Conservation (phyloP, 2,888 invertebrate species). For the Caenorhabditis sp. region DNA sequence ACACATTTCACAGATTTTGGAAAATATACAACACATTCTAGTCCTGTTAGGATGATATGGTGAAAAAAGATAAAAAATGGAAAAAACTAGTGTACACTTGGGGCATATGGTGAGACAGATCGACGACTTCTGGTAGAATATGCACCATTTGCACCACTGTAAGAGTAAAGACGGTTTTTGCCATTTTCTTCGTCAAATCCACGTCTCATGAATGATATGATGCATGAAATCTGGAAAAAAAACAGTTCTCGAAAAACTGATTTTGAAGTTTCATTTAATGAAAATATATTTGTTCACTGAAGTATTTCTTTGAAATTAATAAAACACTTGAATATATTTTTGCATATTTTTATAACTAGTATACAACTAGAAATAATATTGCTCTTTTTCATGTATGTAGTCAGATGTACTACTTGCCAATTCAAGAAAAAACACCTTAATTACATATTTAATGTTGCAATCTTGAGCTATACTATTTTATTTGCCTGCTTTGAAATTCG, state of each 20-base stretch:
- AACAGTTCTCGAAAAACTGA: no score
- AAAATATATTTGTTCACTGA: no score
- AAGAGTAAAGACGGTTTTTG: constrained; percentile 35
- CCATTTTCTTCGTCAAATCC: constrained; percentile 67
- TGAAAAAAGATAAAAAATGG: constrained; percentile 1
- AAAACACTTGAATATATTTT: no score
- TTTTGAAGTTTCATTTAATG: no score
- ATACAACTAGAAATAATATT: no score
- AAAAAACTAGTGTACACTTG: constrained; percentile 19
- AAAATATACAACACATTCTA: no score
- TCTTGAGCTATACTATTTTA: no score
- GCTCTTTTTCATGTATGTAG: not conserved
- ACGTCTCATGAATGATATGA: constrained; percentile 66
- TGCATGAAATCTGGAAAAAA: constrained; percentile 58
- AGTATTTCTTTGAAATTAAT: no score
- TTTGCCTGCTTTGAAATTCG: no score
- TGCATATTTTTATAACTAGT: no score
- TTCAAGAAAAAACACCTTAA: not conserved
- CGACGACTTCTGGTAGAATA: constrained; percentile 18
- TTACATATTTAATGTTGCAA: no score
- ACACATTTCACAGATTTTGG: not conserved
- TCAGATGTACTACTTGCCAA: not conserved
- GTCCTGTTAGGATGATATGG: not conserved
- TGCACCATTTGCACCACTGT: constrained; percentile 19
- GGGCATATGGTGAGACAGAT: constrained; percentile 32